phyloP scores from a whole-genome alignment of 2,797 vertebrate species.

The Chromobotia macracanthus region DNA sequence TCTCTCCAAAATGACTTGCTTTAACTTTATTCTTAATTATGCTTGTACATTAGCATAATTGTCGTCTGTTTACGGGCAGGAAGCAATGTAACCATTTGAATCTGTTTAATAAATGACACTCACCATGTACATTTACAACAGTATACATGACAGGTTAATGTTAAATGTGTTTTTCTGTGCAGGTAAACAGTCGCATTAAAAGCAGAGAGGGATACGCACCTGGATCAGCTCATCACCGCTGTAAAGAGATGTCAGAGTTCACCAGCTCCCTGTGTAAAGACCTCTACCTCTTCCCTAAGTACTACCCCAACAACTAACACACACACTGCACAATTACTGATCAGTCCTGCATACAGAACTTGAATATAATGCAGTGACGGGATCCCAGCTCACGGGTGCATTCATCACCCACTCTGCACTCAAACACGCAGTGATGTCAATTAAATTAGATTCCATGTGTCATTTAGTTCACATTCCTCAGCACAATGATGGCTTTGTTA shows the following conservation, averaged over 20 bases:
- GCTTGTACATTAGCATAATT: too few relatives aligned
- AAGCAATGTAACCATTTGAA: too few relatives aligned
- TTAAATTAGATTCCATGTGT: constrained; percentile 10
- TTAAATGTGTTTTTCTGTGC: not conserved
- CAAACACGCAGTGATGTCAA: constrained; percentile 22
- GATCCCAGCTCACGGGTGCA: not conserved
- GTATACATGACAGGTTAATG: not conserved
- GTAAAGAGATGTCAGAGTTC: constrained; percentile 99
- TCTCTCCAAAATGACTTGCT: too few relatives aligned
- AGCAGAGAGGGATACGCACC: constrained; percentile 92
- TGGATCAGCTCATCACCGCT: constrained; percentile 91
- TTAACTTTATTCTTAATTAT: too few relatives aligned
- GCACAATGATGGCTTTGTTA: not conserved
- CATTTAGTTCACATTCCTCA: constrained; percentile 8
- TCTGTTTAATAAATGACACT: too few relatives aligned
- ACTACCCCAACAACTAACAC: constrained; percentile 71
- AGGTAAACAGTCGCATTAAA: constrained; percentile 93
- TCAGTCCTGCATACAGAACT: constrained; percentile 51
- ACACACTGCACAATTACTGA: constrained; percentile 8
- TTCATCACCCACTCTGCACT: not conserved
- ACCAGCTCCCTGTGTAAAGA: constrained; percentile 92
- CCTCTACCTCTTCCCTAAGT: constrained; percentile 93
- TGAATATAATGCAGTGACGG: not conserved
- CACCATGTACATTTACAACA: not conserved
- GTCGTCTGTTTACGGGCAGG: too few relatives aligned